These are phyloP conservation scores for Verasper variegatus DNA, from an alignment of 2,113 vertebrate species.

Conservation along the genomic window DNA sequence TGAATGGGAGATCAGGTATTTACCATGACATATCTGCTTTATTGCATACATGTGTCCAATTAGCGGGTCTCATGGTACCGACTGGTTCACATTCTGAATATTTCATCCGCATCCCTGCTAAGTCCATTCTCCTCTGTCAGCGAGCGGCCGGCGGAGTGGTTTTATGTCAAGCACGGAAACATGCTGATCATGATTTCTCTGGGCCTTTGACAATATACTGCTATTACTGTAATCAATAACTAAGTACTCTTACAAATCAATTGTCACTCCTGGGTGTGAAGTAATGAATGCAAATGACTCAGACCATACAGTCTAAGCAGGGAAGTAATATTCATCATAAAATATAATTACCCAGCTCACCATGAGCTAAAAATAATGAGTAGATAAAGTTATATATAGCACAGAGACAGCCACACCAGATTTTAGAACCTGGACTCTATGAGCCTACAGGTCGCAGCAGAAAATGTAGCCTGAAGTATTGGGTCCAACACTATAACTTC, in stretches of 20 bases:
- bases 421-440: no score
- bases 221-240: background rate
- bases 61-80: constrained; percentile 60
- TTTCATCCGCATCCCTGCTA: constrained; percentile 54
- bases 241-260: background rate
- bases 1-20: constrained; percentile 79
- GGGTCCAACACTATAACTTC: constrained; percentile 3
- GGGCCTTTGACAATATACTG: background rate
- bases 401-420: background rate
- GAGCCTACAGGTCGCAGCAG: background rate
- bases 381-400: background rate
- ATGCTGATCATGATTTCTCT: background rate
- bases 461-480: background rate
- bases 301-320: background rate
- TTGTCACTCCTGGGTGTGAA: background rate
- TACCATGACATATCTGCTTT: constrained; percentile 71
- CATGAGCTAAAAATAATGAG: background rate
- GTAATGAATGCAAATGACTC: constrained; percentile 4
- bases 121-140: constrained; percentile 24
- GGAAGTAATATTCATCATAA: background rate
- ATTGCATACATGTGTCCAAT: constrained; percentile 78
- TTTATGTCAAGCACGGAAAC: constrained; percentile 28
- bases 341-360: background rate
- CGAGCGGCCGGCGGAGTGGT: constrained; percentile 15
- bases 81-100: constrained; percentile 67